These are phyloP conservation scores for Agrilus planipennis DNA, from an alignment of 1,140 invertebrate genomes.

Conservation along the genomic window DNA sequence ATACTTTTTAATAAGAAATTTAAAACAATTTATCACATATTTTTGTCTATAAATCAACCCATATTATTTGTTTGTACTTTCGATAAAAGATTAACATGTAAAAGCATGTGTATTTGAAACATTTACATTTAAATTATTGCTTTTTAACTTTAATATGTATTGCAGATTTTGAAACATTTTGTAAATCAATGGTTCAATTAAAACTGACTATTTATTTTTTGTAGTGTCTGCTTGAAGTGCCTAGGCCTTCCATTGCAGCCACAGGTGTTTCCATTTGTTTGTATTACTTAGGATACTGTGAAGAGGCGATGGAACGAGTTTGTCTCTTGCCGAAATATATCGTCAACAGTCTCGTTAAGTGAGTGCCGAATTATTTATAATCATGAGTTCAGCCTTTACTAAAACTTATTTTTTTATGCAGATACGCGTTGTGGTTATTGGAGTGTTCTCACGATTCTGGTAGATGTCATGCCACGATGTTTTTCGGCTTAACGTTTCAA, in stretches of 20 bases:
- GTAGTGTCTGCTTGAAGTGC: slow-evolving; percentile 71
- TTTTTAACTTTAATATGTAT: no score
- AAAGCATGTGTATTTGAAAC: background rate
- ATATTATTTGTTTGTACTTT: no score
- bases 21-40: no score
- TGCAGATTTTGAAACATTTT: no score
- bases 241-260: slow-evolving; percentile 83
- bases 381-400: no score
- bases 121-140: no score
- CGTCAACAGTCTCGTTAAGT: slow-evolving; percentile 67
- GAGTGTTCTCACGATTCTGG: slow-evolving; percentile 95
- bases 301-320: slow-evolving; percentile 94
- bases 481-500: slow-evolving; percentile 87
- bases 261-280: slow-evolving; percentile 93
- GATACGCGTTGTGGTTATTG: slow-evolving; percentile 84
- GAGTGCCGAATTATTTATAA: slow-evolving; percentile 24
- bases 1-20: background rate
- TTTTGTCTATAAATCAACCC: no score
- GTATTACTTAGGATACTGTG: slow-evolving; percentile 93
- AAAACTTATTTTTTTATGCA: slow-evolving; percentile 32
- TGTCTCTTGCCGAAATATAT: slow-evolving; percentile 70
- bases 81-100: no score
- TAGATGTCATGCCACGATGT: slow-evolving; percentile 93
- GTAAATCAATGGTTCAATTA: no score
- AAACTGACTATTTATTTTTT: no score